Conservation (phyloP, 2,888 invertebrate species). For the Nebria salina region DNA sequence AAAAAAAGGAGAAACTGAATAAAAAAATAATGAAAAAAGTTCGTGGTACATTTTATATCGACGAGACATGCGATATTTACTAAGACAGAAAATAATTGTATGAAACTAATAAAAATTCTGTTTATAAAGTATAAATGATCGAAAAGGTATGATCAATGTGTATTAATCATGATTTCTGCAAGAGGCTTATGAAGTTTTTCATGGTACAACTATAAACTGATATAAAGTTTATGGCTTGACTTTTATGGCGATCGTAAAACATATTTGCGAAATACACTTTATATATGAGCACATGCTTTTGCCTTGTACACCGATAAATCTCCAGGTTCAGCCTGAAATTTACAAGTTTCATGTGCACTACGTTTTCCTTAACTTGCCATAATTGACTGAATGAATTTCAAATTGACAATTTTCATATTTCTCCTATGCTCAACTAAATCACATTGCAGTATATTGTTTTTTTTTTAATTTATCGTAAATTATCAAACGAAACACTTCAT, state of each 20-base stretch:
- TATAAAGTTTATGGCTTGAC: constrained; percentile 54
- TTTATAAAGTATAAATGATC: not conserved
- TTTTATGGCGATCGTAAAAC: constrained; percentile 57
- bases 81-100: not conserved
- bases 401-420: constrained; percentile 19
- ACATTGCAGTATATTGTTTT: not conserved
- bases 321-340: constrained; percentile 28
- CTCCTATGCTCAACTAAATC: not conserved
- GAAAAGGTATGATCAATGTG: not conserved
- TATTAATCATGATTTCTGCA: constrained; percentile 22
- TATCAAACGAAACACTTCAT: not conserved
- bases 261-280: constrained; percentile 56
- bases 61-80: not conserved
- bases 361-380: constrained; percentile 17
- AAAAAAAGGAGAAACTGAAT: not conserved
- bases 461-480: not conserved
- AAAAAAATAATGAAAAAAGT: not conserved
- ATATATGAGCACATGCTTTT: constrained; percentile 24
- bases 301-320: constrained; percentile 30
- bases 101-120: not conserved
- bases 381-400: constrained; percentile 5
- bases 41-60: not conserved
- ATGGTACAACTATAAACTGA: constrained; percentile 47
- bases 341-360: constrained; percentile 34
- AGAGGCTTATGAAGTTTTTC: constrained; percentile 28